Conservation (phyloP, 2,797 vertebrate species). For the Etheostoma perlongum region DNA sequence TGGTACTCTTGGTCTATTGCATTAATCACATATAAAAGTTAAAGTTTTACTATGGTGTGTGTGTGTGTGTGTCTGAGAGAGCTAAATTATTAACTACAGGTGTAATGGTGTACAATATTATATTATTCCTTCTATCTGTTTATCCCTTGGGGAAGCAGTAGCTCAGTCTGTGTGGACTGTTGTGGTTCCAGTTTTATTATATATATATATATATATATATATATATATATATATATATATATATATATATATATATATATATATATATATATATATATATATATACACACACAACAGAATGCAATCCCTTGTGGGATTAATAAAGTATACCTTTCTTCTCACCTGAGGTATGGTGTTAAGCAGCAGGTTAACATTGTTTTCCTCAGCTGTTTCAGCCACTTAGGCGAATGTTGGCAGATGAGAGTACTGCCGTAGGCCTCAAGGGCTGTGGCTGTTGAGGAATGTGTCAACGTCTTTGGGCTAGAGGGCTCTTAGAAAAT, state of each 20-base stretch:
- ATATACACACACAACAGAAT: no score
- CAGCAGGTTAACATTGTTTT: not conserved
- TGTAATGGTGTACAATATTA: not conserved
- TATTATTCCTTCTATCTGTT: no score
- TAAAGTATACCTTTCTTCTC: no score
- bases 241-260: no score
- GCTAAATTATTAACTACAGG: not conserved
- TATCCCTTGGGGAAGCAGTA: not conserved
- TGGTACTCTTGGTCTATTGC: no score
- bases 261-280: no score
- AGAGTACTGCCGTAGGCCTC: not conserved
- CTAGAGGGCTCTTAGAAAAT: slow-evolving; percentile 18
- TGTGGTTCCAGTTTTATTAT: no score
- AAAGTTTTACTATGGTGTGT: no score
- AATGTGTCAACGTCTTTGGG: slow-evolving; percentile 30
- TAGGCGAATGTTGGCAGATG: not conserved
- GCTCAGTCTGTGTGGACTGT: not conserved
- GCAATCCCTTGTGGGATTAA: no score
- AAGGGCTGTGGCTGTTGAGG: not conserved
- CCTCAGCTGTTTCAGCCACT: not conserved
- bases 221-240: no score
- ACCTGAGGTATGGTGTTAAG: not conserved
- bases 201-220: no score
- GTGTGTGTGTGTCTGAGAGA: not conserved
- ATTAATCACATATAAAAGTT: no score